Evolutionary conservation across 2,888 invertebrate genomes (phyloP).

Genomic region (Troides helena): DNA sequence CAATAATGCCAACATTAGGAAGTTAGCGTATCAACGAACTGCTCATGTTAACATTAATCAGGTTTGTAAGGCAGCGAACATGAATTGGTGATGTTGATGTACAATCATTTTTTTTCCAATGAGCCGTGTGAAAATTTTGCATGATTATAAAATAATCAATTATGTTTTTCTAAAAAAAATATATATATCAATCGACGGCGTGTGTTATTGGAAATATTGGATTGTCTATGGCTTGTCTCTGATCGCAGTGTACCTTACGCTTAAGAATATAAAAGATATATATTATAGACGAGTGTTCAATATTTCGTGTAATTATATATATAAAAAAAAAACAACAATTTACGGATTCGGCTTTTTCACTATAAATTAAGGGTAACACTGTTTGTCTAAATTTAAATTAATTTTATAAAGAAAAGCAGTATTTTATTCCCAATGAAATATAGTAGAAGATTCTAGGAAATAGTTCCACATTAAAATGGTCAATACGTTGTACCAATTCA

Average conservation of each 20-base stretch:
- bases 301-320: constrained; percentile 31
- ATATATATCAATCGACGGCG: constrained; percentile 46
- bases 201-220: constrained; percentile 51
- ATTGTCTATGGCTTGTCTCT: constrained; percentile 54
- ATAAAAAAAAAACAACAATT: constrained; percentile 14
- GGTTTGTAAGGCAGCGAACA: constrained; percentile 9
- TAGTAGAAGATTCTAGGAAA: too few relatives aligned
- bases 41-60: constrained; percentile 4
- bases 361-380: constrained; percentile 19
- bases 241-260: constrained; percentile 49
- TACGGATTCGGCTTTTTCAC: constrained; percentile 20
- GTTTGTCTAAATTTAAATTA: constrained; percentile 9
- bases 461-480: constrained; percentile 36
- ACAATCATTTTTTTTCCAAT: neutral
- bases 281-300: constrained; percentile 63
- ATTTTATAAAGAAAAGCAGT: neutral
- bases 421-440: too few relatives aligned
- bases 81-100: constrained; percentile 12
- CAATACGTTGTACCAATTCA: too few relatives aligned
- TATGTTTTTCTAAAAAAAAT: constrained; percentile 37
- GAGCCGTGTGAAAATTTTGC: constrained; percentile 11
- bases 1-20: constrained; percentile 63
- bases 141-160: constrained; percentile 14
- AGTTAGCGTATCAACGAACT: constrained; percentile 14
- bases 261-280: constrained; percentile 54